These are phyloP conservation scores for Dorcus hopei DNA, from an alignment of 2,888 invertebrate genomes.

Conservation along the genomic window DNA sequence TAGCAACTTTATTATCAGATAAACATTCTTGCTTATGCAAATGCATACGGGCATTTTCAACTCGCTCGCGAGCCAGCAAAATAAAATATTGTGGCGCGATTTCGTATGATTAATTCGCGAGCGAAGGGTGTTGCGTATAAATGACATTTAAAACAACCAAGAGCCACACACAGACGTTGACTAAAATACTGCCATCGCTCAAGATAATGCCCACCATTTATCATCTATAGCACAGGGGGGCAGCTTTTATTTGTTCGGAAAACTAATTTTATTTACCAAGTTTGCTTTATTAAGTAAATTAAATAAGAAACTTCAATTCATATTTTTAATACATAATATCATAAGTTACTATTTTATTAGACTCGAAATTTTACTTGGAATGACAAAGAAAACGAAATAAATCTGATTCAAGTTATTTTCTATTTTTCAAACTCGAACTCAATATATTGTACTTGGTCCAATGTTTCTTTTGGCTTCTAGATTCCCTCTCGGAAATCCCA, in stretches of 20 bases:
- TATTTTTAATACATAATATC: too few species aligned
- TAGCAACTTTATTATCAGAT: conserved; percentile 18
- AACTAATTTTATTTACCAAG: background rate
- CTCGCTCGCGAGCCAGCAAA: background rate
- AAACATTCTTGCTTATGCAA: conserved; percentile 15
- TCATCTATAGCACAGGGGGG: conserved; percentile 20
- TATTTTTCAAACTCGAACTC: too few species aligned
- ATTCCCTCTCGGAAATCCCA: too few species aligned
- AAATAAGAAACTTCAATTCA: background rate
- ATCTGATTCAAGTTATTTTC: too few species aligned
- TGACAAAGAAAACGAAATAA: too few species aligned
- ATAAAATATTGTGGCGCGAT: background rate
- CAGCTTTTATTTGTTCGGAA: conserved; percentile 4
- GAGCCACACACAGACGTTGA: conserved; percentile 42
- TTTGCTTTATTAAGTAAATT: background rate
- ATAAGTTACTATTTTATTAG: too few species aligned
- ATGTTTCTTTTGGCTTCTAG: too few species aligned
- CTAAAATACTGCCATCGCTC: conserved; percentile 42
- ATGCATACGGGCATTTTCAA: conserved; percentile 13
- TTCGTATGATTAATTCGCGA: conserved; percentile 23
- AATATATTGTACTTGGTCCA: too few species aligned
- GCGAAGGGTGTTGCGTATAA: conserved; percentile 33
- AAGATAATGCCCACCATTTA: conserved; percentile 38
- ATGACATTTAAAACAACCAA: conserved; percentile 39
- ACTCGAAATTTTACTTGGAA: too few species aligned